Evolutionary conservation across 2,888 invertebrate species (phyloP).

Genomic region (Barypeithes pellucidus): DNA sequence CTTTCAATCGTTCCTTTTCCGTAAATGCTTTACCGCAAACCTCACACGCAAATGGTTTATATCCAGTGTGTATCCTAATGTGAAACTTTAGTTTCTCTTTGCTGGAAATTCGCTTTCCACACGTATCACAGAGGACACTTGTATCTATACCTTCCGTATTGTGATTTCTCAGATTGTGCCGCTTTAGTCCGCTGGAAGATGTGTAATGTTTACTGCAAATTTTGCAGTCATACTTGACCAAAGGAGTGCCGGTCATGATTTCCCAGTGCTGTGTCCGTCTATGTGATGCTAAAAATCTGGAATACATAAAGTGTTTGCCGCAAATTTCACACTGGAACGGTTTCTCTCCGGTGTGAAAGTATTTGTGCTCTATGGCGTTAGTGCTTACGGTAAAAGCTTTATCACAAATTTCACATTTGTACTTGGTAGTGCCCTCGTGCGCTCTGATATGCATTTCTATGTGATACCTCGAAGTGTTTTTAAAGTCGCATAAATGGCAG

Average conservation of each 20-base stretch:
- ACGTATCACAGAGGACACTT: slow-evolving; percentile 69
- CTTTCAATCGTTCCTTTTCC: slow-evolving; percentile 68
- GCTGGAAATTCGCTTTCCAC: slow-evolving; percentile 67
- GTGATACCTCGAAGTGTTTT: slow-evolving; percentile 57
- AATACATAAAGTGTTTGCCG: slow-evolving; percentile 73
- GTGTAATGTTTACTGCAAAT: slow-evolving; percentile 68
- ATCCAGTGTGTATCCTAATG: slow-evolving; percentile 66
- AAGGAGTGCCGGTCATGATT: slow-evolving; percentile 64
- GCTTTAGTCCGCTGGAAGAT: slow-evolving; percentile 63
- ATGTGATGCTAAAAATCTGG: slow-evolving; percentile 73
- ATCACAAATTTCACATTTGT: slow-evolving; percentile 61
- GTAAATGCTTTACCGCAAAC: slow-evolving; percentile 73
- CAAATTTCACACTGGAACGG: slow-evolving; percentile 60
- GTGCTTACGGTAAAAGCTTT: slow-evolving; percentile 68
- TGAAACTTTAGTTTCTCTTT: slow-evolving; percentile 68
- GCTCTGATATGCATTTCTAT: slow-evolving; percentile 63
- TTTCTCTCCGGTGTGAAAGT: slow-evolving; percentile 72
- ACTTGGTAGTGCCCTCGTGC: slow-evolving; percentile 60
- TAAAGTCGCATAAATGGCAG: slow-evolving; percentile 66
- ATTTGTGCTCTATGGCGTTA: slow-evolving; percentile 71
- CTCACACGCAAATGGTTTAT: slow-evolving; percentile 70
- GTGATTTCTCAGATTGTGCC: slow-evolving; percentile 64
- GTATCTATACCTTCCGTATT: slow-evolving; percentile 69
- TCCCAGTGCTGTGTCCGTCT: slow-evolving; percentile 72
- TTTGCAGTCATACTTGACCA: slow-evolving; percentile 67